Evolutionary conservation across 2,888 invertebrate species (phyloP), one percentile per base, ranked within the genome.

Genomic region (Lingula anatina): DNA sequence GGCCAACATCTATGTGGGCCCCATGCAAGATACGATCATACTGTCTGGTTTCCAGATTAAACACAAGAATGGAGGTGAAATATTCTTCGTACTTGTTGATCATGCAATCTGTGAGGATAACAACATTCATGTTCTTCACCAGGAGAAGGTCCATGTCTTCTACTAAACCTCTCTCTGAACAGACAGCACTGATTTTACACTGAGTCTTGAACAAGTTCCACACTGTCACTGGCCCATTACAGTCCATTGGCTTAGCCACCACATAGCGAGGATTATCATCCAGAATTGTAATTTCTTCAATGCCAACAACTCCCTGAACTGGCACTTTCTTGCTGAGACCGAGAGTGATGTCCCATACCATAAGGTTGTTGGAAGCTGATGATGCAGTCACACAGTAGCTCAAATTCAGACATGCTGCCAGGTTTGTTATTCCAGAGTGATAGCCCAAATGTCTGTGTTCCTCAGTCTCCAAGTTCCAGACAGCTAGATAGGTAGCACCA

Each of bases 341-440:
- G n/a, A n/a, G n/a, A n/a, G n/a, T n/a, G n/a, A n/a, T n/a, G 50
- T 75, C 70, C 73, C 75, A 75, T 2, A 71, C 63, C 21, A 67
- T 51, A 26, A 75, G 53, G 0, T 61, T 59, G 41, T 62, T 66
- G 46, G 73, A 68, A 2, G 60, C 62, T 44, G 51, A 59, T 5
- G 62, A 57, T 3, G 68, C 70, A 1, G 73, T 73, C 20, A 74
- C 46, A 35, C 68, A 65, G 50, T 59, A 71, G 21, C 67, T 57
- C 40, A 72, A 66, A 47, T 75, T 70, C 2, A 61, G 54, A 47
- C 70, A 67, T 18, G 70, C 70, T 12, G 65, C 62, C 38, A 70
- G 56, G 7, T 60, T 55, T 24, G 68, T 63, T 15, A 68, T 59
- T 1, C 64, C 61, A 26, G 68, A 54, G 52, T 73, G 73, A 5